These are phyloP conservation scores for Phoeniculus purpureus DNA, from an alignment of 2,797 vertebrate genomes.

Conservation along the genomic window DNA sequence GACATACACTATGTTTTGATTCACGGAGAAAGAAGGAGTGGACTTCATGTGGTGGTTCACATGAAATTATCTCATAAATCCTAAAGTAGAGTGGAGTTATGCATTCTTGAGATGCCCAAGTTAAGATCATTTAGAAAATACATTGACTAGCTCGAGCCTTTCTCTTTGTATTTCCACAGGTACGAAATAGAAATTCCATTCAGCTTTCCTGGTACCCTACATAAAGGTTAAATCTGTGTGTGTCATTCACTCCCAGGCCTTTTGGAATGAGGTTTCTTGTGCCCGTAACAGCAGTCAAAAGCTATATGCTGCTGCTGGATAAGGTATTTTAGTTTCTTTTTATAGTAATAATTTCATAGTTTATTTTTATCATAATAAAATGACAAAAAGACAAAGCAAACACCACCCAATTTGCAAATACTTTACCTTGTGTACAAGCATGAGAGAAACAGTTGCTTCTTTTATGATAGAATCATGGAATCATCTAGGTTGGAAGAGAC, in stretches of 20 bases:
- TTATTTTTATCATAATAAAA: neutral
- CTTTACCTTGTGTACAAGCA: neutral
- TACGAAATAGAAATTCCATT: constrained; percentile 28
- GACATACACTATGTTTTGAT: neutral
- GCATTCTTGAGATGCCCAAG: neutral
- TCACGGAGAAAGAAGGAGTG: neutral
- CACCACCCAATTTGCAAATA: neutral
- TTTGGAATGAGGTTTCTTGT: neutral
- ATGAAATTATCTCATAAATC: neutral
- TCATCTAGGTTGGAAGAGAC: too few relatives aligned
- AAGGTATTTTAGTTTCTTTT: neutral
- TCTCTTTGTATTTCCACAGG: neutral
- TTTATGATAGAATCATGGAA: neutral
- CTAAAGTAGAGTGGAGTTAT: neutral
- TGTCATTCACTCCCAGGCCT: neutral
- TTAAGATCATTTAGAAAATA: constrained; percentile 33
- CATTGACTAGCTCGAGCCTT: neutral
- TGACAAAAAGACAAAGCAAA: neutral
- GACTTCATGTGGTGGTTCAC: neutral
- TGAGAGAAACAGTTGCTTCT: neutral
- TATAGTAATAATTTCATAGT: neutral
- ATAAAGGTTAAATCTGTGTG: neutral
- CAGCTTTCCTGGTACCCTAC: neutral
- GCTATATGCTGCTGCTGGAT: neutral
- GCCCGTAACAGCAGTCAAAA: neutral